Percentiles rank a stretch among this genome's conserved stretches.
phyloP scores from a whole-genome alignment of 2,113 vertebrate species.

The Phyllopteryx taeniolatus region DNA sequence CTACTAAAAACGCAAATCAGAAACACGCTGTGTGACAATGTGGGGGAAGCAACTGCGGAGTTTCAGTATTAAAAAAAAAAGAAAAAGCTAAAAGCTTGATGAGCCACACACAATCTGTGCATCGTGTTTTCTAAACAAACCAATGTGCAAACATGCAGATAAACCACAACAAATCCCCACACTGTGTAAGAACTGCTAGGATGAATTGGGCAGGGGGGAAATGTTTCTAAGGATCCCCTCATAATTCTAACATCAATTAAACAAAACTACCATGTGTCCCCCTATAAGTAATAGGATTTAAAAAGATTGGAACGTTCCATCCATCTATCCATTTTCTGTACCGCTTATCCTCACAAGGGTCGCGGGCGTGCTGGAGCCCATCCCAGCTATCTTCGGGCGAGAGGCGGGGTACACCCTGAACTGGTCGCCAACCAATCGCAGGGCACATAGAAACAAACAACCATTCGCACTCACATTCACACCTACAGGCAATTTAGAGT shows the following conservation, averaged over 20 bases:
- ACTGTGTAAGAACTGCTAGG: constrained; percentile 23
- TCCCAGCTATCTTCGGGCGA: no score
- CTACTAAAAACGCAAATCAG: constrained; percentile 55
- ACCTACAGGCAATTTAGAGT: no score
- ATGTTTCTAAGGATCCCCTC: constrained; percentile 7
- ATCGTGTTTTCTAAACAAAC: constrained; percentile 17
- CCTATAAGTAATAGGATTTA: background rate
- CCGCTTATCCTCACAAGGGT: no score
- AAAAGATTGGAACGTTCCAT: background rate
- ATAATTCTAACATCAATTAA: constrained; percentile 29
- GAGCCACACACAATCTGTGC: background rate
- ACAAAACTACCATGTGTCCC: background rate
- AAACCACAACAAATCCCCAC: constrained; percentile 22
- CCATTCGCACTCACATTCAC: no score
- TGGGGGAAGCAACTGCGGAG: constrained; percentile 16
- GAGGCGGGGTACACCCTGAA: no score
- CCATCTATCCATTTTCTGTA: no score
- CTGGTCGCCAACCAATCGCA: no score
- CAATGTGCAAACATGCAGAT: constrained; percentile 21
- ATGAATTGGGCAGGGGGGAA: constrained; percentile 14
- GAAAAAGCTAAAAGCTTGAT: constrained; percentile 10
- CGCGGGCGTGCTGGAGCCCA: no score
- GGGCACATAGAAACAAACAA: no score
- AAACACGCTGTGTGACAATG: constrained; percentile 41
- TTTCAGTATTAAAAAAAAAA: constrained; percentile 13